Percentiles rank a stretch among this genome's conserved stretches.
These are phyloP conservation scores for Rhinogobius similis DNA, from an alignment of 2,113 vertebrate genomes.

Conservation along the genomic window DNA sequence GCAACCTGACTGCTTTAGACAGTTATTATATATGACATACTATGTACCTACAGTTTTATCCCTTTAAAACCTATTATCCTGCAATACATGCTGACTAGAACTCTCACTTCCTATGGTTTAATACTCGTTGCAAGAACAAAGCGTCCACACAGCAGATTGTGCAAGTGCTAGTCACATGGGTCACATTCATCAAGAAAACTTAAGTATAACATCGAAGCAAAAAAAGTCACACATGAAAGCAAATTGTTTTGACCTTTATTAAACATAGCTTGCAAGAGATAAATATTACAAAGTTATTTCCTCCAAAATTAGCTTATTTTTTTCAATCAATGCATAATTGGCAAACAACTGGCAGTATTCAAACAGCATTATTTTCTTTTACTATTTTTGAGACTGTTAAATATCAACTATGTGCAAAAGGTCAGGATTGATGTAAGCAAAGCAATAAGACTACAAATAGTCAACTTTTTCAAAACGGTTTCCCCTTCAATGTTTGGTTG, in stretches of 20 bases:
- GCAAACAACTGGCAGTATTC: conserved; percentile 88
- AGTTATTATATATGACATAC: no score
- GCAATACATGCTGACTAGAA: background rate
- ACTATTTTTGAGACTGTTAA: conserved; percentile 88
- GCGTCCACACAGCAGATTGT: background rate
- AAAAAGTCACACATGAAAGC: conserved; percentile 72
- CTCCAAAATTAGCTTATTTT: conserved; percentile 95
- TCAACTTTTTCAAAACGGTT: conserved; percentile 37
- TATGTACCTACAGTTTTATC: no score
- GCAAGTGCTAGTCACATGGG: background rate
- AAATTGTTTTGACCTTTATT: conserved; percentile 99
- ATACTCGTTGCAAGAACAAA: background rate
- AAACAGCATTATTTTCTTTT: conserved; percentile 87
- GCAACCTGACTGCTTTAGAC: no score
- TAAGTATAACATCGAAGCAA: background rate
- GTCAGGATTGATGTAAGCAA: conserved; percentile 80
- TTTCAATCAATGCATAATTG: conserved; percentile 90
- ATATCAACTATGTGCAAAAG: conserved; percentile 91
- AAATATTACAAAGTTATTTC: conserved; percentile 98
- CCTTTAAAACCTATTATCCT: background rate
- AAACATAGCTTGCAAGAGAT: conserved; percentile 98
- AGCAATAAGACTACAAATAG: conserved; percentile 63
- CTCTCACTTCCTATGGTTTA: background rate
- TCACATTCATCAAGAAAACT: background rate
- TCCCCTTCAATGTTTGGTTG: conserved; percentile 52